phyloP scores from a whole-genome alignment of 2,113 vertebrate species.

The Nothocercus julius region DNA sequence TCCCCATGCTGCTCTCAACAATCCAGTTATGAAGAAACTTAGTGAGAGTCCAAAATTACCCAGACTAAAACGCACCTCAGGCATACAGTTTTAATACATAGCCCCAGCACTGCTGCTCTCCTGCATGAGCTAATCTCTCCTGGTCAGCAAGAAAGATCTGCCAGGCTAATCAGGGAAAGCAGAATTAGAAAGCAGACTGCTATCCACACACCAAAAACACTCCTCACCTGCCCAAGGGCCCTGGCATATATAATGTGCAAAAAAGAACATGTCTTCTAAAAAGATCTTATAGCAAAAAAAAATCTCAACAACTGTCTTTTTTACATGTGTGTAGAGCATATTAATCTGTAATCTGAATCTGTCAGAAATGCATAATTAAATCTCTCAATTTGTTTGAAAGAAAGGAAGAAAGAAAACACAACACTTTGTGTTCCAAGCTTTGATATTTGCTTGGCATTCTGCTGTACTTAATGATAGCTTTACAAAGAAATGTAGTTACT shows the following conservation, averaged over 20 bases:
- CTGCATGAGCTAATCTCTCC: not conserved
- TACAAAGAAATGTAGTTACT: slow-evolving; percentile 59
- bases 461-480: slow-evolving; percentile 56
- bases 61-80: not conserved
- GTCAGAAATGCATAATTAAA: slow-evolving; percentile 53
- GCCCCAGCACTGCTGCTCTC: not conserved
- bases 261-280: not conserved
- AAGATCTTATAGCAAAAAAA: slow-evolving; percentile 5
- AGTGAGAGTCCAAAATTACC: not conserved
- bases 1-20: not conserved
- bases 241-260: not conserved
- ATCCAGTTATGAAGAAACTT: slow-evolving; percentile 17
- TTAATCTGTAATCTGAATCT: slow-evolving; percentile 54
- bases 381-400: not conserved
- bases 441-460: slow-evolving; percentile 70
- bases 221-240: not conserved
- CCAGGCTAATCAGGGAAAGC: not conserved
- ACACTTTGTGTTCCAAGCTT: slow-evolving; percentile 50
- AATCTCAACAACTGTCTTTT: not conserved
- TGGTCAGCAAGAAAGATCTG: not conserved
- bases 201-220: not conserved
- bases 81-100: not conserved
- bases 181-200: not conserved
- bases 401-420: slow-evolving; percentile 47
- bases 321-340: not conserved